Evolutionary conservation across 2,113 vertebrate species (phyloP).

Genomic region (Odontophorus gujanensis): DNA sequence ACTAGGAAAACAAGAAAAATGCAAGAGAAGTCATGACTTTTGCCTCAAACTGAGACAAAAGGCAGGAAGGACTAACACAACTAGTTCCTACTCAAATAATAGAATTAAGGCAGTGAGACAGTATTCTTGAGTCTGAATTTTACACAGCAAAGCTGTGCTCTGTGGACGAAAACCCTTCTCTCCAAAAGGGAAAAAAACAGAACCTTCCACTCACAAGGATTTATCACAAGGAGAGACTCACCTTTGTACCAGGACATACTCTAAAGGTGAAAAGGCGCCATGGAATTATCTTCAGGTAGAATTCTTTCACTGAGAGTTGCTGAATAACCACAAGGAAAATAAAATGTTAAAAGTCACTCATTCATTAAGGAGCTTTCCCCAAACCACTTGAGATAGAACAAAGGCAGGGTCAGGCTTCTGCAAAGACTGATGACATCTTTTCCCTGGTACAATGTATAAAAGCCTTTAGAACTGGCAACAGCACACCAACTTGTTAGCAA

Average conservation of each 20-base stretch:
- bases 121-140: not conserved
- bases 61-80: not conserved
- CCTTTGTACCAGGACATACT: slow-evolving; percentile 99
- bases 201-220: not conserved
- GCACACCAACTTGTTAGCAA: not conserved
- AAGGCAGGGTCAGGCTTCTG: not conserved
- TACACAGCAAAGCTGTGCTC: not conserved
- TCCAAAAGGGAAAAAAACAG: not conserved
- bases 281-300: slow-evolving; percentile 98
- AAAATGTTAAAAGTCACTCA: not conserved
- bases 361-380: not conserved
- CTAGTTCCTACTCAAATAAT: not conserved
- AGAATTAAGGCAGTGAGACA: not conserved
- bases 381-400: not conserved
- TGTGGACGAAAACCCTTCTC: not conserved
- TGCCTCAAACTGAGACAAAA: not conserved
- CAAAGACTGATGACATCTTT: not conserved
- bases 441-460: not conserved
- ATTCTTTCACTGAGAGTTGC: slow-evolving; percentile 99
- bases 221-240: slow-evolving; percentile 58
- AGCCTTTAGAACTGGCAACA: not conserved
- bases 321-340: slow-evolving; percentile 73
- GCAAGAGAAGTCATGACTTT: not conserved
- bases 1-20: not conserved
- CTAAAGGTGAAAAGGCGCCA: slow-evolving; percentile 98